Conservation (phyloP, 2,113 vertebrate species). For the Pampusana beccarii region DNA sequence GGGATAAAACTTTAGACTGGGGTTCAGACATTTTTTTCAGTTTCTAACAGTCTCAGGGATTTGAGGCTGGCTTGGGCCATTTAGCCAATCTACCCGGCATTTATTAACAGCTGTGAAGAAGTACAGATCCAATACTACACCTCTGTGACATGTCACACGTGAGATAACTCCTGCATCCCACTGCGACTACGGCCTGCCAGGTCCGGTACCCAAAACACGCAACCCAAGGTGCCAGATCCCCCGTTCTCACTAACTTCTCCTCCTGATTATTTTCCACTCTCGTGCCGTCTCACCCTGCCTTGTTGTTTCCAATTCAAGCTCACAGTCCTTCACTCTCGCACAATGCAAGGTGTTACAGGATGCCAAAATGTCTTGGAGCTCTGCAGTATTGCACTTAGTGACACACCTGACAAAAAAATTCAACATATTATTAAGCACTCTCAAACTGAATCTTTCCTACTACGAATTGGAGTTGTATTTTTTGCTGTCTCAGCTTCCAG, state of each 20-base stretch:
- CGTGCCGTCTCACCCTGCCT: background rate
- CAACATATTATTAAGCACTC: background rate
- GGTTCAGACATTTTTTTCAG: background rate
- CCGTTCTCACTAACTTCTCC: background rate
- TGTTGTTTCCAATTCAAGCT: background rate
- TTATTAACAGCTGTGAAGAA: background rate
- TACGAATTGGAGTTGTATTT: accelerated
- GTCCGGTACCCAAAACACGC: accelerated
- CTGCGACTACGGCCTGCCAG: background rate
- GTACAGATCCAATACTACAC: background rate
- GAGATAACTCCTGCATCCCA: background rate
- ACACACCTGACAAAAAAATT: background rate
- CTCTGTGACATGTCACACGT: background rate
- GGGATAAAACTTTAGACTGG: background rate
- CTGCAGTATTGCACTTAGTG: background rate
- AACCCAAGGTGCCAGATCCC: background rate
- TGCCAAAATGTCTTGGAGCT: background rate
- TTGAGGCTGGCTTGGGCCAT: background rate
- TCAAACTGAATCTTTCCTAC: background rate
- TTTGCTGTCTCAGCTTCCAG: background rate
- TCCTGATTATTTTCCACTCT: background rate
- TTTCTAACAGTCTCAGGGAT: background rate
- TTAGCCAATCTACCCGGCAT: background rate
- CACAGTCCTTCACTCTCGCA: background rate
- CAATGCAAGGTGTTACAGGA: background rate